Percentiles rank a stretch among this genome's conserved stretches.
Evolutionary conservation across 1,140 invertebrate species (phyloP).

Genomic region (Ganaspis sp.): DNA sequence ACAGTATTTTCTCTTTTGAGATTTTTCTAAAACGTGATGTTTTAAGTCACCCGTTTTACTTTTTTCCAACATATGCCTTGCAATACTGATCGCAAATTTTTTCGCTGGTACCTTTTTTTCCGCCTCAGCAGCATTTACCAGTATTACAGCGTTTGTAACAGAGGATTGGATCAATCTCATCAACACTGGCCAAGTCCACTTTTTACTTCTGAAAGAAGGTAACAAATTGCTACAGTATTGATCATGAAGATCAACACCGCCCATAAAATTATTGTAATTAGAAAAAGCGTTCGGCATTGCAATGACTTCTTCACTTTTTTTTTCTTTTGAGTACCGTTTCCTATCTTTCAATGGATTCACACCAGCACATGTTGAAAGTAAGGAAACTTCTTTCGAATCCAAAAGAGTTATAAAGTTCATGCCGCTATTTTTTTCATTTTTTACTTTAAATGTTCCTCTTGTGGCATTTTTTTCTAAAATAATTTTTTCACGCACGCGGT

Average conservation of each 20-base stretch:
- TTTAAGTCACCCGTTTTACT: too few relatives aligned
- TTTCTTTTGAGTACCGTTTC: background rate
- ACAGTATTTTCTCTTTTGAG: too few relatives aligned
- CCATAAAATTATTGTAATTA: too few relatives aligned
- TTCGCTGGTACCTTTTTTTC: background rate
- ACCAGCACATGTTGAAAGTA: constrained; percentile 28
- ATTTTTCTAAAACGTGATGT: too few relatives aligned
- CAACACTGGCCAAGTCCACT: background rate
- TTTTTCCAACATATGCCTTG: background rate
- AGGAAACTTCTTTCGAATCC: constrained; percentile 40
- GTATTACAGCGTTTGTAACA: background rate
- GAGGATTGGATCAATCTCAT: background rate
- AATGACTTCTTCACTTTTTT: background rate
- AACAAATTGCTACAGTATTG: background rate
- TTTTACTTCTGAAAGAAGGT: background rate
- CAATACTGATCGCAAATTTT: background rate
- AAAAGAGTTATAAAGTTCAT: constrained; percentile 35
- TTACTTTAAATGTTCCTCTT: background rate
- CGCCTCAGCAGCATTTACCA: background rate
- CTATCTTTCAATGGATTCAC: background rate
- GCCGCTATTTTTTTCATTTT: constrained; percentile 17
- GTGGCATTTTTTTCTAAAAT: background rate
- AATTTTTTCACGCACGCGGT: constrained; percentile 20
- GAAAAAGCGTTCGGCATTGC: background rate
- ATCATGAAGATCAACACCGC: constrained; percentile 45